phyloP scores from a whole-genome alignment of 2,113 vertebrate species.

The Thomomys bottae region DNA sequence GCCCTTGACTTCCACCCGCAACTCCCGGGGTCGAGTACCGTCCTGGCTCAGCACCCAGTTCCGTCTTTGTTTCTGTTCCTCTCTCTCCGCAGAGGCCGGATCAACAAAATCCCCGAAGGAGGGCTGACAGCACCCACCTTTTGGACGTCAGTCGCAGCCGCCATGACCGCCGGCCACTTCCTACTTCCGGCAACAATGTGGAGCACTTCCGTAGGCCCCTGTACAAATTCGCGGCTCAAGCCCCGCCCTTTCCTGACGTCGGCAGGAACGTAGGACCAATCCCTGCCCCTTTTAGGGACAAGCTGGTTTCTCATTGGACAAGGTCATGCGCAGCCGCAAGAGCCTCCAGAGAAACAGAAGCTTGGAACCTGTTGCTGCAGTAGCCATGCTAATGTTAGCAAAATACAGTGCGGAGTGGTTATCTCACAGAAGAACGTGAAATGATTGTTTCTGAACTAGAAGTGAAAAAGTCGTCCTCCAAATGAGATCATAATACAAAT shows the following conservation, averaged over 20 bases:
- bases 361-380: no score
- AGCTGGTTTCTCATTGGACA: neutral
- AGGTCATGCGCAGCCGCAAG: neutral
- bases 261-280: neutral
- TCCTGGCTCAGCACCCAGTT: neutral
- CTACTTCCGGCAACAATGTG: constrained; percentile 65
- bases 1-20: neutral
- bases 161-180: constrained; percentile 31
- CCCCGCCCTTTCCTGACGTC: constrained; percentile 12
- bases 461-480: neutral
- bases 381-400: neutral
- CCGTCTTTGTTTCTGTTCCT: neutral
- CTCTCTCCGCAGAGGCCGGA: no score
- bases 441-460: constrained; percentile 2
- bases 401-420: neutral
- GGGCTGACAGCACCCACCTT: neutral
- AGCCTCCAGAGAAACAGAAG: no score
- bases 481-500: no score
- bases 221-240: rapidly evolving
- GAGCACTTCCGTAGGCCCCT: neutral
- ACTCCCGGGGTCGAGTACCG: neutral
- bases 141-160: constrained; percentile 19
- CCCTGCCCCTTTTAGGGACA: neutral
- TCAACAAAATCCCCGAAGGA: neutral
- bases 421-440: neutral